phyloP scores from a whole-genome alignment of 2,888 invertebrate species.

The Camptogramma bilineatum region DNA sequence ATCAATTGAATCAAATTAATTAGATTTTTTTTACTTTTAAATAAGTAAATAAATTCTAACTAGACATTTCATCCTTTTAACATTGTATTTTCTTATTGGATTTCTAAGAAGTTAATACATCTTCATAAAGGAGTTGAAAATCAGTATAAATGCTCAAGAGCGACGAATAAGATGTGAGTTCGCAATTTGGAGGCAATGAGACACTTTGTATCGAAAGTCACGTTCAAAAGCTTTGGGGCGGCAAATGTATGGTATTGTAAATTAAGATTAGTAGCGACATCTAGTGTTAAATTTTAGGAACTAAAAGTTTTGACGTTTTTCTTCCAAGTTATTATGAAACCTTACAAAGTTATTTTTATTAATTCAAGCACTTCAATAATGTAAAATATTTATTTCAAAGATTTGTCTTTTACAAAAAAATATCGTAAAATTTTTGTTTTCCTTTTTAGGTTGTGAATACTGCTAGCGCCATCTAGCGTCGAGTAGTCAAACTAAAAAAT shows the following conservation, averaged over 20 bases:
- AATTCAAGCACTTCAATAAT: too few relatives aligned
- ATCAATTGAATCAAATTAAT: not conserved
- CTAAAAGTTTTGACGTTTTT: not conserved
- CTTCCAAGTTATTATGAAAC: too few relatives aligned
- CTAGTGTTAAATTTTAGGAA: constrained; percentile 45
- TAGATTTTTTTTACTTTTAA: not conserved
- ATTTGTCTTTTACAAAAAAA: not conserved
- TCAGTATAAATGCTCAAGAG: constrained; percentile 76
- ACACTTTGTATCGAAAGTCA: constrained; percentile 76
- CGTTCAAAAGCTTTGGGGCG: constrained; percentile 60
- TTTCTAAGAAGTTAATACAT: constrained; percentile 64
- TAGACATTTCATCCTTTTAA: constrained; percentile 13
- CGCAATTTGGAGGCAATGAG: constrained; percentile 77
- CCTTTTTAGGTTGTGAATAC: not conserved
- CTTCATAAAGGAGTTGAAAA: constrained; percentile 72
- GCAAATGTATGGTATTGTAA: constrained; percentile 32
- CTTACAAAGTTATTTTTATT: too few relatives aligned
- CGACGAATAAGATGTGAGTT: constrained; percentile 76
- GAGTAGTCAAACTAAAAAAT: constrained; percentile 53
- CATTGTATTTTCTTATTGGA: constrained; percentile 61
- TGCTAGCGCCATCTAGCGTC: constrained; percentile 58
- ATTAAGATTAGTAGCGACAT: constrained; percentile 61
- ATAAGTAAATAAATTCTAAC: constrained; percentile 46
- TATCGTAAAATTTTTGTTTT: not conserved
- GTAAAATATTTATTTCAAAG: too few relatives aligned